Conservation (phyloP, 2,113 vertebrate genomes). For the Ageneiosus marmoratus region DNA sequence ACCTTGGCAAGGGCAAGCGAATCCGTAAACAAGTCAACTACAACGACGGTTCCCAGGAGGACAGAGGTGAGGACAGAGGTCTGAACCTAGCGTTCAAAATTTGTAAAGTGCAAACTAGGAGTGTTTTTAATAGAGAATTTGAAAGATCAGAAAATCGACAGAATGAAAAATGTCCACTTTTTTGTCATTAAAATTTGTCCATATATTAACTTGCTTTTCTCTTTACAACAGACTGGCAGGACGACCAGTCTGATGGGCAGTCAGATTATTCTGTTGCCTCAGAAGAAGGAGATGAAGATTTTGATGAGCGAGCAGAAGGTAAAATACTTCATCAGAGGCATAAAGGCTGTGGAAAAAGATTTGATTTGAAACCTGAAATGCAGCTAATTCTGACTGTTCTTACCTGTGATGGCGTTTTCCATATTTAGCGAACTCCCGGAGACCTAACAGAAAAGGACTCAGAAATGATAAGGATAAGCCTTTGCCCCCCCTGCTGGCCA, state of each 20-base stretch:
- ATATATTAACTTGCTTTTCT: too few species aligned
- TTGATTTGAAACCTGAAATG: background rate
- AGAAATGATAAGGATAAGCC: conserved; percentile 97
- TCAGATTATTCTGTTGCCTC: conserved; percentile 97
- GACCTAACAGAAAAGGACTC: conserved; percentile 93
- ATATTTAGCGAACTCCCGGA: conserved; percentile 83
- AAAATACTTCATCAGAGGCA: conserved; percentile 5
- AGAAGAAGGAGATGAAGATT: conserved; percentile 96
- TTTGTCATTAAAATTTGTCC: background rate
- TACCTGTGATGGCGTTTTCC: background rate
- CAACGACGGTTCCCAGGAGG: conserved; percentile 95
- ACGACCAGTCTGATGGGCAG: conserved; percentile 96
- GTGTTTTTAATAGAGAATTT: background rate
- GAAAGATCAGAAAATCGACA: background rate
- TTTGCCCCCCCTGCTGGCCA: conserved; percentile 94
- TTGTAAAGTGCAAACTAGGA: background rate
- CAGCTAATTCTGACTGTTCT: background rate
- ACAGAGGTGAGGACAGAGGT: conserved; percentile 97
- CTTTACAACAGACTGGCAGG: conserved; percentile 87
- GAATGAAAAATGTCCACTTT: background rate
- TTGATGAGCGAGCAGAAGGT: conserved; percentile 95
- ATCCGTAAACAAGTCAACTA: conserved; percentile 99
- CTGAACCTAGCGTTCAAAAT: background rate
- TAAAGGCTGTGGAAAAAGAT: too few species aligned
- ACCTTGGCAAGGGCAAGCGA: conserved; percentile 95